A percentile compares a stretch with the other conserved stretches of the same genome.
These are phyloP conservation scores for Macrostomum lignano DNA, from an alignment of 1,140 invertebrate species.

Conservation along the genomic window DNA sequence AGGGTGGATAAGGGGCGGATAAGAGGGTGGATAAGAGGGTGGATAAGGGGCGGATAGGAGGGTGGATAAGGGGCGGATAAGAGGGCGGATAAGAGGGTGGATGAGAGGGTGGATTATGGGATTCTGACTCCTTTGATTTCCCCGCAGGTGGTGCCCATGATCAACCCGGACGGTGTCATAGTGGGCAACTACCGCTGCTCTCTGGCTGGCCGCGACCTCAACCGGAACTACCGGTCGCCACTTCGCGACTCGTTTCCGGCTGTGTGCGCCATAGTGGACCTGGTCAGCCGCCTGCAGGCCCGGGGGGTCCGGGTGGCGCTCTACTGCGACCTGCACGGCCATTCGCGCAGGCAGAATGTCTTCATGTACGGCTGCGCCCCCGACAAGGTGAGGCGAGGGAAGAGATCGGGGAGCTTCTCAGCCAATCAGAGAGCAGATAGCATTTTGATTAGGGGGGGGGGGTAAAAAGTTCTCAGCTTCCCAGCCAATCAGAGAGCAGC, in stretches of 20 bases:
- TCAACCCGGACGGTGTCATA: constrained; percentile 29
- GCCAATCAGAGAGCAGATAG: too few species aligned
- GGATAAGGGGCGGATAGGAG: too few species aligned
- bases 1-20: too few species aligned
- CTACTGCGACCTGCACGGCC: constrained; percentile 29
- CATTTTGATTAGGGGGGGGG: too few species aligned
- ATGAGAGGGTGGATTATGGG: too few species aligned
- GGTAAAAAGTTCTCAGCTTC: too few species aligned
- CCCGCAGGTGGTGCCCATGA: constrained; percentile 29
- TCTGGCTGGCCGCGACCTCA: constrained; percentile 23
- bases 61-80: too few species aligned
- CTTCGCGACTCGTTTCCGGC: neutral
- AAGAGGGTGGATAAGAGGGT: too few species aligned
- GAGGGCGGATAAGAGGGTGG: too few species aligned
- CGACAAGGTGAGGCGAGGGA: constrained; percentile 33
- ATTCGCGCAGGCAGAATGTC: constrained; percentile 26
- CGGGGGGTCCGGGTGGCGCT: constrained; percentile 39
- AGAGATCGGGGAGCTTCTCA: neutral
- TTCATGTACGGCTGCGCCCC: constrained; percentile 42
- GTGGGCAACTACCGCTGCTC: constrained; percentile 28
- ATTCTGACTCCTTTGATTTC: too few species aligned
- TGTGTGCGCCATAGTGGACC: neutral
- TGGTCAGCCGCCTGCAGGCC: constrained; percentile 40
- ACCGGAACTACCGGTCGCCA: constrained; percentile 23
- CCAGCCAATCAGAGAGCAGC: too few species aligned